These are phyloP conservation scores for Columbina picui DNA, from an alignment of 2,113 vertebrate species.

Conservation along the genomic window DNA sequence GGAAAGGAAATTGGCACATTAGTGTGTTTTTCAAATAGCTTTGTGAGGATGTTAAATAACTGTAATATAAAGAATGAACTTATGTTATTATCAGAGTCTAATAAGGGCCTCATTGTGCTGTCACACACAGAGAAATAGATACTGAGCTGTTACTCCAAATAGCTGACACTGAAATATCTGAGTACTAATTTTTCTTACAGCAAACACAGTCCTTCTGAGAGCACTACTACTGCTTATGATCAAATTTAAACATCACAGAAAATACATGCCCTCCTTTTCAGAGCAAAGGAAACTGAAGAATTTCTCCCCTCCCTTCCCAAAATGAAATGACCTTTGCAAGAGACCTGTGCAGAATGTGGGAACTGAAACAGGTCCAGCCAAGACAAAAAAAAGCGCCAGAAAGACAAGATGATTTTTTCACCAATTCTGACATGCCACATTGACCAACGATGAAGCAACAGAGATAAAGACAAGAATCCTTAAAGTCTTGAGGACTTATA, in stretches of 20 bases:
- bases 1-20: not conserved
- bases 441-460: conserved; percentile 11
- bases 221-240: not conserved
- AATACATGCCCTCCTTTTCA: not conserved
- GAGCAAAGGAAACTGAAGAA: not conserved
- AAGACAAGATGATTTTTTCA: not conserved
- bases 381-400: not conserved
- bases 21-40: not conserved
- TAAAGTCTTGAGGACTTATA: not conserved
- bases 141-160: not conserved
- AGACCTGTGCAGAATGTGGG: not conserved
- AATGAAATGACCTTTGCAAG: not conserved
- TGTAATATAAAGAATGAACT: not conserved
- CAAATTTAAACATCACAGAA: not conserved
- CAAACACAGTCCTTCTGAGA: not conserved
- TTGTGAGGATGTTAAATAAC: not conserved
- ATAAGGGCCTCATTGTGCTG: not conserved
- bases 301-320: not conserved
- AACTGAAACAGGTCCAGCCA: not conserved
- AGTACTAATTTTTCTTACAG: not conserved
- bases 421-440: not conserved
- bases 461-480: not conserved
- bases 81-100: not conserved
- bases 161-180: not conserved
- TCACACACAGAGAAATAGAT: not conserved